Conservation (phyloP, 2,113 vertebrate genomes). For the Guaruba guarouba region DNA sequence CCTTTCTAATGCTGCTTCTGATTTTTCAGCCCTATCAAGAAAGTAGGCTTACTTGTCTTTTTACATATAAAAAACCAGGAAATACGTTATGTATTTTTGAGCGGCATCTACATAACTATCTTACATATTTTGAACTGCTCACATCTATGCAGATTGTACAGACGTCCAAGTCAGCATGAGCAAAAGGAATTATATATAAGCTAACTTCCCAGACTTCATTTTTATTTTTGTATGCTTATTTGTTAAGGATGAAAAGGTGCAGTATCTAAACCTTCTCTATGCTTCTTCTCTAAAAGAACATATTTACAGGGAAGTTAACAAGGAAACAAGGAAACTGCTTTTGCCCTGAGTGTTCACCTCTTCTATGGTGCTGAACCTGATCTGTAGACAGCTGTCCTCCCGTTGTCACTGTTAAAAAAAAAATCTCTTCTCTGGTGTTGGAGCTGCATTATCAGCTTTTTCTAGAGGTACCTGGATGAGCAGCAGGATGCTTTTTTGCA, state of each 20-base stretch:
- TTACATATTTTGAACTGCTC: neutral
- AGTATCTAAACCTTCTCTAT: neutral
- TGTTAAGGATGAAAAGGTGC: neutral
- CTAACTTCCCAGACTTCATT: neutral
- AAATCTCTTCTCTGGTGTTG: neutral
- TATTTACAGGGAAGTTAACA: neutral
- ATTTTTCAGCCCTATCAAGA: neutral
- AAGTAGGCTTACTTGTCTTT: neutral
- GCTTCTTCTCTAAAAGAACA: neutral
- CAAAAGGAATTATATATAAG: neutral
- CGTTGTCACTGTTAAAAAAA: neutral
- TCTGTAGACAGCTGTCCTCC: neutral
- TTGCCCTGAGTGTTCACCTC: neutral
- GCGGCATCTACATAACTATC: neutral
- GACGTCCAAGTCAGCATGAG: neutral
- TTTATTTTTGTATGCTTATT: neutral
- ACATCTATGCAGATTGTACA: too few species aligned
- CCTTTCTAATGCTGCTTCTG: neutral
- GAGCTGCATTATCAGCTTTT: neutral
- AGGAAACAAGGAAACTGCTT: neutral
- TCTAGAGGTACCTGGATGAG: neutral
- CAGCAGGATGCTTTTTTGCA: neutral
- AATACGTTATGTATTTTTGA: neutral
- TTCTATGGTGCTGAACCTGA: accelerated
- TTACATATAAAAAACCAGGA: neutral